These are phyloP conservation scores for Lithophane socia DNA, from an alignment of 2,888 invertebrate genomes.

Conservation along the genomic window DNA sequence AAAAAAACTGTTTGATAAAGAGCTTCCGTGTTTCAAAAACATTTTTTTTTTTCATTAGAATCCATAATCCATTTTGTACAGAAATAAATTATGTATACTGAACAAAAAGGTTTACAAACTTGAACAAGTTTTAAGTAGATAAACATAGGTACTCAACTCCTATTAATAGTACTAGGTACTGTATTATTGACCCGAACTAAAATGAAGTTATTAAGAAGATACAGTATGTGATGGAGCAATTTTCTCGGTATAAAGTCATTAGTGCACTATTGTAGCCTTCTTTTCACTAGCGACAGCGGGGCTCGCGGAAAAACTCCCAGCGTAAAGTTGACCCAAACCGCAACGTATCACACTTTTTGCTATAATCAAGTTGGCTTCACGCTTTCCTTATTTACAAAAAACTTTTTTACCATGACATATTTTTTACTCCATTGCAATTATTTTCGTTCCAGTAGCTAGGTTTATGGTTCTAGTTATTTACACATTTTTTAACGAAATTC, in stretches of 20 bases:
- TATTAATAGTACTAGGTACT: not conserved
- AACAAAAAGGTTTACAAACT: not conserved
- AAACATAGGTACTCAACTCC: not conserved
- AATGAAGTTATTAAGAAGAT: not conserved
- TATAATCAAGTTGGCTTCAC: constrained; percentile 20
- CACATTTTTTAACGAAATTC: constrained; percentile 23
- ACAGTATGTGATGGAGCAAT: constrained; percentile 9
- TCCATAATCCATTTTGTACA: not conserved
- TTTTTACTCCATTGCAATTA: not conserved
- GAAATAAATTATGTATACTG: not conserved
- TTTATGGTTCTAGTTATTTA: not conserved
- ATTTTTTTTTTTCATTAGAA: not conserved
- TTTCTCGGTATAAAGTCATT: constrained; percentile 30
- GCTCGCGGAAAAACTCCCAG: constrained; percentile 19
- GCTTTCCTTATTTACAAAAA: constrained; percentile 7
- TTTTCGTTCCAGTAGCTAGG: not conserved
- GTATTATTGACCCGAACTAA: not conserved
- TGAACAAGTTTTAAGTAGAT: not conserved
- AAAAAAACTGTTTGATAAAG: not conserved
- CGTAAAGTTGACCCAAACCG: constrained; percentile 14
- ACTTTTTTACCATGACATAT: constrained; percentile 6
- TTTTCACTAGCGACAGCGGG: not conserved
- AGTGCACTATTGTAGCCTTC: constrained; percentile 20
- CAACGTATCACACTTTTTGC: constrained; percentile 16
- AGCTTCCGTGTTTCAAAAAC: not conserved